Evolutionary conservation across 2,113 vertebrate species (phyloP), one percentile per base, ranked within the genome.

Genomic region (Rattus norvegicus): DNA sequence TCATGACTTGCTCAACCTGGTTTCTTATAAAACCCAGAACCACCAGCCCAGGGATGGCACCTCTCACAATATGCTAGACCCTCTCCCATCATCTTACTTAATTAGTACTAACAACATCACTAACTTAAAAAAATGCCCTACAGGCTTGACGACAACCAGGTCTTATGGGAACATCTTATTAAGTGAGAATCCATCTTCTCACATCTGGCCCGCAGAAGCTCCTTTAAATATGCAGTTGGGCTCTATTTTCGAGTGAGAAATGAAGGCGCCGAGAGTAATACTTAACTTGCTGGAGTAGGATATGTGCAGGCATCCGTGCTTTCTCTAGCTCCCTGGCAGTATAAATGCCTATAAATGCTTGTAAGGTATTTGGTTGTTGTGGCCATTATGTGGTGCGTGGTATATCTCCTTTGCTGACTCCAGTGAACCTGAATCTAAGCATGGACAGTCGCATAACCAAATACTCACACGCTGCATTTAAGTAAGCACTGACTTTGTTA

Each of bases 391-490:
- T 96, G 75, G 98, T 99, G 11, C 98, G 98, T 69, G 99, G 98
- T 24, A 91, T 98, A 63, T 98, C 99, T 98, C 98, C 95, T 98
- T 99, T 59, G 98, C 99, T 63, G 99, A 99, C 97, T 99, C 99
- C 75, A 96, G 99, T 84, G 98, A 98, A 17, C 56, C 47, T 99
- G 80, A 99, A 99, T 99, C 99, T 47, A 97, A 88, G 91, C 88
- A 33, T 75, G 80, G 88, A 89, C 5, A 3, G 86, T 83, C 22
- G 61, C 56, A 83, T n/a, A 93, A 72, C 33, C 63, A 90, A 88
- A 59, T 19, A 77, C 26, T 59, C 33, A 11, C 63, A 14, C 33
- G 14, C 17, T 20, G 30, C 10, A 43, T 47, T 61, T 61, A 79
- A 33, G 90, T 52, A 28, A 2, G n/a, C 79, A 59, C 11, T 83